Base-by-base conservation (phyloP, 1,140 invertebrate genomes). In the Lutraria rhynchaena region DNA sequence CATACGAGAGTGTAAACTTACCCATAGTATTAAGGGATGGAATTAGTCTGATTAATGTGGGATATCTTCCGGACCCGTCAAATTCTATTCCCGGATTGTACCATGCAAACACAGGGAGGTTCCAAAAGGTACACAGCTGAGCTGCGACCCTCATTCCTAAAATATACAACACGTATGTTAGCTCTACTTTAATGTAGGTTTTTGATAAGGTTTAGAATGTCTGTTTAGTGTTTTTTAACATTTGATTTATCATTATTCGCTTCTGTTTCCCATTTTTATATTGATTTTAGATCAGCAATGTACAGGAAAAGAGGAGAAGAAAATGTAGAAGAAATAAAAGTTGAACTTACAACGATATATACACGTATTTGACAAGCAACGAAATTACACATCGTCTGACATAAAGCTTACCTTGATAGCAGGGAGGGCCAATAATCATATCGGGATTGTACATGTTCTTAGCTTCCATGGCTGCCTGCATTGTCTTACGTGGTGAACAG, bases 361-460 rank as follows among this genome's bases (percentile, higher is more conserved):
- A n/a, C n/a, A n/a, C n/a, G n/a, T n/a, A n/a, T n/a, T n/a, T n/a
- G n/a, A n/a, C n/a, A n/a, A n/a, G n/a, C n/a, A n/a, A n/a, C n/a
- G n/a, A n/a, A n/a, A n/a, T n/a, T n/a, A n/a, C n/a, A n/a, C n/a
- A n/a, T n/a, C n/a, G n/a, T n/a, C n/a, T n/a, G 37, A 41, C 37
- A 41, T 15, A 41, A 41, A 41, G 37, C 35, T 22, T 33, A 74
- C 78, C 78, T 35, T 81, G 69, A 4, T 61, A 22, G 24, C 78
- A 81, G 24, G 78, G 78, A 3, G 78, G 78, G 31, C 78, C 78
- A 41, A 81, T 81, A n/a, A 81, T 63, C 9, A 81, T 69, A 51
- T 81, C 78, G 24, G 78, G 78, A 31, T 81, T 57, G 33, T 49
- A 73, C 0, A 41, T 27, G 24, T 37, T 27, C 13, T 41, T 55